phyloP scores from a whole-genome alignment of 1,140 invertebrate genomes.

The Calycopis cecrops region DNA sequence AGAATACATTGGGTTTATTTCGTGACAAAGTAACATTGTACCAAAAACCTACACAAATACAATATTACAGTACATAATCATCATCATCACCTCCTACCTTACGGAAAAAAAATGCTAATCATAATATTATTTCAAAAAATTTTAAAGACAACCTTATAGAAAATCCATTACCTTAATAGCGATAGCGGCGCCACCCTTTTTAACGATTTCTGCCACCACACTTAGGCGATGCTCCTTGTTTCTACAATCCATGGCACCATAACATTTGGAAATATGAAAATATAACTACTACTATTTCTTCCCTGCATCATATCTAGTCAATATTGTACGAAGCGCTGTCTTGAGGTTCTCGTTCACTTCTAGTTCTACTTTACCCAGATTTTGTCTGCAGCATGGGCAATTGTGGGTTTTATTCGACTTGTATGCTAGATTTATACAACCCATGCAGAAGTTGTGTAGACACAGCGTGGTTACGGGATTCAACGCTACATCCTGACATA shows the following conservation, averaged over 20 bases:
- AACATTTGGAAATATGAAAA: not conserved
- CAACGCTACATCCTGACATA: conserved; percentile 85
- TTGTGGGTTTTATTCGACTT: conserved; percentile 76
- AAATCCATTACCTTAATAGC: not conserved
- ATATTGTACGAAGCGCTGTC: conserved; percentile 73
- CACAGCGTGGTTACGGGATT: conserved; percentile 86
- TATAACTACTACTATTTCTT: conserved; percentile 34
- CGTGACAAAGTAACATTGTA: too few species aligned
- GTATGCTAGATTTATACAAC: conserved; percentile 83
- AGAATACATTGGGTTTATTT: too few species aligned
- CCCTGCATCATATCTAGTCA: conserved; percentile 80
- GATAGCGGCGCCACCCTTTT: too few species aligned
- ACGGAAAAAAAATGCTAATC: too few species aligned
- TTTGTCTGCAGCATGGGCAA: conserved; percentile 82
- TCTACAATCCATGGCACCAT: too few species aligned
- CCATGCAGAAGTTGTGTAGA: conserved; percentile 85
- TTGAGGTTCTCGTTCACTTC: conserved; percentile 76
- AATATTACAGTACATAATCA: too few species aligned
- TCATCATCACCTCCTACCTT: too few species aligned
- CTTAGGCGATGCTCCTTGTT: too few species aligned
- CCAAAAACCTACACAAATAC: too few species aligned
- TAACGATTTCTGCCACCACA: too few species aligned
- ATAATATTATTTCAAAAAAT: too few species aligned
- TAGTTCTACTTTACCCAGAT: conserved; percentile 76
- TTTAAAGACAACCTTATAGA: too few species aligned